A percentile compares a stretch with the other conserved stretches of the same genome.
Evolutionary conservation across 2,888 invertebrate species (phyloP).

Genomic region (Xylophagus ater): DNA sequence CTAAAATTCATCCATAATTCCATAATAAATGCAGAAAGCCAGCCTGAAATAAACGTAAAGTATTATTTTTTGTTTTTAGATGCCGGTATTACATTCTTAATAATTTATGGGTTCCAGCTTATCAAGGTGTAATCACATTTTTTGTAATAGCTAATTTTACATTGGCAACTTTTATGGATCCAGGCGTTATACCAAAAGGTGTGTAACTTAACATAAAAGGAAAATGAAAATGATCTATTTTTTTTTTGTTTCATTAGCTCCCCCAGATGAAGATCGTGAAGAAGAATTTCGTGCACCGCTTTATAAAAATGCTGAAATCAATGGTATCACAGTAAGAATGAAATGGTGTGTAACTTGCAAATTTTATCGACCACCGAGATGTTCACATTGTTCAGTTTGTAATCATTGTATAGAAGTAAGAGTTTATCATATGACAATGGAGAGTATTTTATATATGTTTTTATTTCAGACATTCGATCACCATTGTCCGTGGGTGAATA

Average conservation of each 20-base stretch:
- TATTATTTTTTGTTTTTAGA: slow-evolving; percentile 47
- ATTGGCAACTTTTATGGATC: slow-evolving; percentile 98
- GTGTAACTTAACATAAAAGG: slow-evolving; percentile 22
- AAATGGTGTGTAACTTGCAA: slow-evolving; percentile 99
- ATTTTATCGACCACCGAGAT: slow-evolving; percentile 97
- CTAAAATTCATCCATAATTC: too few species aligned
- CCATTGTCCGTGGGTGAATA: slow-evolving; percentile 98
- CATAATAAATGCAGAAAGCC: too few species aligned
- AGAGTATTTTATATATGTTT: slow-evolving; percentile 4
- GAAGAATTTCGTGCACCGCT: slow-evolving; percentile 94
- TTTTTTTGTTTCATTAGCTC: slow-evolving; percentile 53
- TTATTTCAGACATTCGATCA: slow-evolving; percentile 92
- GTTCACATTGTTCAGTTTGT: slow-evolving; percentile 98
- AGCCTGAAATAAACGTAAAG: too few species aligned
- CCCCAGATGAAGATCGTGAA: slow-evolving; percentile 92
- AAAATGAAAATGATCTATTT: background rate
- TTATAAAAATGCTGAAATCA: slow-evolving; percentile 95
- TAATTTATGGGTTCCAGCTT: slow-evolving; percentile 83
- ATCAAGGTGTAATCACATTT: slow-evolving; percentile 89
- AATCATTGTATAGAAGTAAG: slow-evolving; percentile 94
- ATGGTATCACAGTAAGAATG: slow-evolving; percentile 97
- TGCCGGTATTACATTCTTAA: slow-evolving; percentile 75
- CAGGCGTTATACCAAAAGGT: slow-evolving; percentile 98
- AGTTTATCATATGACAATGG: slow-evolving; percentile 6
- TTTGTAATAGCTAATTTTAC: slow-evolving; percentile 98